Evolutionary conservation across 2,888 invertebrate species (phyloP), one percentile per base, ranked within the genome.

Genomic region (Chymomyza procnemis): DNA sequence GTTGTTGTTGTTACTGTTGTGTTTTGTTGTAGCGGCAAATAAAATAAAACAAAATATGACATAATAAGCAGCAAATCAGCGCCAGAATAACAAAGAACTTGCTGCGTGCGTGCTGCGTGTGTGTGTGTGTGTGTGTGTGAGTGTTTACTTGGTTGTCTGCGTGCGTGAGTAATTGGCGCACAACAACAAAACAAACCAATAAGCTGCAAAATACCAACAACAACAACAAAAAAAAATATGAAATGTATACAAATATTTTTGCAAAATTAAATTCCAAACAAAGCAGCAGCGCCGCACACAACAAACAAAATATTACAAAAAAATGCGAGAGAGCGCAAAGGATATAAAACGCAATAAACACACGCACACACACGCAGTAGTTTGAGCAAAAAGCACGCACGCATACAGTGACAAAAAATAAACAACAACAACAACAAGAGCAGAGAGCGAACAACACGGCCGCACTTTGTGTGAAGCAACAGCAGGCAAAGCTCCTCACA

Each of bases 11-110:
- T 59, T 69, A n/a, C n/a, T n/a, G n/a, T 65, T 63, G 52, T 16
- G 3, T 47, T n/a, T 63, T 72, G 76, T 85, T 80, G 80, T 83
- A n/a, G 72, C 72, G 74, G 70, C 73, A 78, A 79, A 83, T 80
- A 75, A 85, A 80, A 80, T 76, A 80, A 78, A 79, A 83, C 79
- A 75, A 85, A 80, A 80, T 76, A 80, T 87, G 84, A 87, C 87
- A 87, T 84, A 84, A 84, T 85, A 78, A 64, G 72, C 61, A 66
- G 58, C 50, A 67, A 74, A 54, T 60, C 66, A 30, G 56, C 26
- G 56, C 3, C 34, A 57, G 34, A 61, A 34, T 22, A 26, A 62
- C 61, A 72, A 63, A 52, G 67, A 57, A 16, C 50, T 47, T 21
- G 60, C 22, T 52, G 55, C 50, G 26, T n/a, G 18, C 30, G 60